Percentiles rank a stretch among this genome's conserved stretches.
phyloP scores from a whole-genome alignment of 2,113 vertebrate species.

The western clawed frog (Xenopus tropicalis) region DNA sequence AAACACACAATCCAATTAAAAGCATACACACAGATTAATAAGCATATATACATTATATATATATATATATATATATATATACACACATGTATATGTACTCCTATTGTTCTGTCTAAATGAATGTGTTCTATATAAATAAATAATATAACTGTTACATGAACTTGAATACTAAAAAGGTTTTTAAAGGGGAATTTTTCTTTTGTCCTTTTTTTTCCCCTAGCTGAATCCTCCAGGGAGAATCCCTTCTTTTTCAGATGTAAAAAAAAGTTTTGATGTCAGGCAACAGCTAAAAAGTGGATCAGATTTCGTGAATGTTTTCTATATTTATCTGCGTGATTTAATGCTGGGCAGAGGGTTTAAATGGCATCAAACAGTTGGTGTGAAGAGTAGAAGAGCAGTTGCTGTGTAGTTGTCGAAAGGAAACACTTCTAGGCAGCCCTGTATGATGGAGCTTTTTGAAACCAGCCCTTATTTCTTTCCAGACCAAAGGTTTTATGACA shows the following conservation, averaged over 20 bases:
- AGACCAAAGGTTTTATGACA: slow-evolving; percentile 93
- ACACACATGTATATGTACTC: no score
- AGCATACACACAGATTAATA: no score
- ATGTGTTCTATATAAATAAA: neutral
- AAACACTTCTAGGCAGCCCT: slow-evolving; percentile 50
- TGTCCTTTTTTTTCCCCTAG: slow-evolving; percentile 18
- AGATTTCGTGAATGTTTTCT: slow-evolving; percentile 90
- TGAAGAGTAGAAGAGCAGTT: slow-evolving; percentile 71
- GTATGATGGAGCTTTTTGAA: slow-evolving; percentile 94
- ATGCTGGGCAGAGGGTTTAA: slow-evolving; percentile 96
- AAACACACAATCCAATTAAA: no score
- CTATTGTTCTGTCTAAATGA: no score
- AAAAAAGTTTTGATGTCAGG: slow-evolving; percentile 90
- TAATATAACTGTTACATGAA: neutral
- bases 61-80: no score
- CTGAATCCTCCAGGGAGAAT: slow-evolving; percentile 65
- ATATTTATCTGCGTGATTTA: slow-evolving; percentile 99
- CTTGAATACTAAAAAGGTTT: neutral
- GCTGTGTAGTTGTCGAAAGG: slow-evolving; percentile 63
- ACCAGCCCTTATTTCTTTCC: slow-evolving; percentile 94
- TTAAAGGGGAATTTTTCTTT: slow-evolving; percentile 13
- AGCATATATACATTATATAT: no score
- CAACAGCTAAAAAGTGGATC: slow-evolving; percentile 96
- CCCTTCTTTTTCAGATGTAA: slow-evolving; percentile 77
- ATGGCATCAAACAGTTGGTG: slow-evolving; percentile 90